phyloP scores from a whole-genome alignment of 2,113 vertebrate genomes.

The Embiotoca jacksoni region DNA sequence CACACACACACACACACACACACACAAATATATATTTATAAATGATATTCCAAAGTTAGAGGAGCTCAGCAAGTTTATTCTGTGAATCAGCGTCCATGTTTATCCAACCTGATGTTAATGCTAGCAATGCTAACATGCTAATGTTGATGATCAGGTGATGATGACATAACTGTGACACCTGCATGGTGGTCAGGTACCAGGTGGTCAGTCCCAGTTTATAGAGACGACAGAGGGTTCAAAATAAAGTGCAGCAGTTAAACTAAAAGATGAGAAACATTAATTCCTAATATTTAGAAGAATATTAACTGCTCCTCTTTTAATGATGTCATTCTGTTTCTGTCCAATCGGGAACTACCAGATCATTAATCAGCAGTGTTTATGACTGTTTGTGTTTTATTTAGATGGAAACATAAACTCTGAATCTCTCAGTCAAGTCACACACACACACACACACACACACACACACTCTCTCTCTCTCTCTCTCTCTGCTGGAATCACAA shows the following conservation, averaged over 20 bases:
- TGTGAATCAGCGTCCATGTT: too few relatives aligned
- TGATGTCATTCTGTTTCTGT: slow-evolving; percentile 48
- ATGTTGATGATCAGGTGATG: too few relatives aligned
- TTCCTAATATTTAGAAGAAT: slow-evolving; percentile 61
- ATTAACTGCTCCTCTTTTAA: slow-evolving; percentile 49
- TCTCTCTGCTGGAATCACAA: slow-evolving; percentile 65
- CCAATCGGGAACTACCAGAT: slow-evolving; percentile 46
- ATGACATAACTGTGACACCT: too few relatives aligned
- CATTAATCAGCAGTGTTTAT: slow-evolving; percentile 40
- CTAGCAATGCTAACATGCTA: too few relatives aligned
- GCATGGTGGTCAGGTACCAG: too few relatives aligned
- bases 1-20: slow-evolving; percentile 26
- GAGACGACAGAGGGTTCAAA: slow-evolving; percentile 7
- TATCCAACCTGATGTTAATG: too few relatives aligned
- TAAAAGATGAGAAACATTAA: slow-evolving; percentile 36
- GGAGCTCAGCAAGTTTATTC: too few relatives aligned
- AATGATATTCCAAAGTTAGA: too few relatives aligned
- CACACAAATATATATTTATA: too few relatives aligned
- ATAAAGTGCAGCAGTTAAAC: background rate
- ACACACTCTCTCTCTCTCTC: background rate
- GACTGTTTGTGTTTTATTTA: slow-evolving; percentile 21
- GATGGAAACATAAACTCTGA: slow-evolving; percentile 9
- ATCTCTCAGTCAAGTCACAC: slow-evolving; percentile 15
- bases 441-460: slow-evolving; percentile 39
- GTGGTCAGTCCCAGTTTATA: background rate